phyloP scores from a whole-genome alignment of 1,140 invertebrate genomes.

The Metaphire vulgaris region DNA sequence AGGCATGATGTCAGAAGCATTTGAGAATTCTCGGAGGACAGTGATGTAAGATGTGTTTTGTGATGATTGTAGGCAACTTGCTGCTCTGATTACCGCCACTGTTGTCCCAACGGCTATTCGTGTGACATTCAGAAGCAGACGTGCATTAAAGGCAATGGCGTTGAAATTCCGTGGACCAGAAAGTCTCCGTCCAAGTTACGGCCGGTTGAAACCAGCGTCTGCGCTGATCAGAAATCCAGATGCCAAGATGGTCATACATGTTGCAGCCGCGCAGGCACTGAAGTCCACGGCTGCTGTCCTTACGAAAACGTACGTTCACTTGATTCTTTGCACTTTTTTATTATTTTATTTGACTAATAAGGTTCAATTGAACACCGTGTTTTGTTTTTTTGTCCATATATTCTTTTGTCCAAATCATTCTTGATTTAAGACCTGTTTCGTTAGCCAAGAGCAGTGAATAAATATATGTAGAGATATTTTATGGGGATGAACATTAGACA shows the following conservation, averaged over 20 bases:
- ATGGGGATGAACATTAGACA: no score
- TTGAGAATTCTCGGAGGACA: no score
- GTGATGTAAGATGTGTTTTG: conserved; percentile 16
- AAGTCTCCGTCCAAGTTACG: background rate
- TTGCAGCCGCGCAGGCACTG: background rate
- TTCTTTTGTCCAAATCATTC: no score
- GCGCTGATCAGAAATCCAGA: background rate
- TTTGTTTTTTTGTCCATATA: no score
- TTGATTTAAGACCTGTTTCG: no score
- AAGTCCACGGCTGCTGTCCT: background rate
- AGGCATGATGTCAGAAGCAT: no score
- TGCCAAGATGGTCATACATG: background rate
- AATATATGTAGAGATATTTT: no score
- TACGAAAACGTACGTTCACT: background rate
- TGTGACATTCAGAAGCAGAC: background rate
- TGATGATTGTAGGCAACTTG: background rate
- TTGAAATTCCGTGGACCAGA: background rate
- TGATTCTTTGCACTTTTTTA: background rate
- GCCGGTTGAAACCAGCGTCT: background rate
- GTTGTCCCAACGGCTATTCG: background rate
- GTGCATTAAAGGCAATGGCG: background rate
- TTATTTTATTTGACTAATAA: no score
- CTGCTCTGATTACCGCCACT: conserved; percentile 26
- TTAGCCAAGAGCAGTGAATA: no score
- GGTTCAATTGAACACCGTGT: no score